Evolutionary conservation across 2,888 invertebrate species (phyloP), one percentile per base, ranked within the genome.

Genomic region (Synanthedon vespiformis): DNA sequence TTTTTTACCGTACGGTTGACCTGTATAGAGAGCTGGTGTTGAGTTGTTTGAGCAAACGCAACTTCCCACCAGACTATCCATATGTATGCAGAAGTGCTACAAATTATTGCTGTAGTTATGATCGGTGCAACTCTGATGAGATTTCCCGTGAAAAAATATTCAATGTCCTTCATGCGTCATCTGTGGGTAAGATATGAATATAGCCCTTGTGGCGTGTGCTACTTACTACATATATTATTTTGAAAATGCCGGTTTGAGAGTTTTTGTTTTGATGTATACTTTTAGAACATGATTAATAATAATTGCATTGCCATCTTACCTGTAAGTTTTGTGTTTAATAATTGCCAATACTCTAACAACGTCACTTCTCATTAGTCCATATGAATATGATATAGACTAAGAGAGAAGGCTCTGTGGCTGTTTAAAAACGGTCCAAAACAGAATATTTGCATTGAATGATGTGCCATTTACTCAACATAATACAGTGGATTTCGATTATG

Each of bases 31-130:
- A 72, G 77, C 74, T 83, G 81, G 72, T 69, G 66, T 87, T 90
- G 89, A 88, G 90, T 89, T 90, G 88, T 88, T 77, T 82, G 85
- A 77, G 74, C 77, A 77, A 72, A 75, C 74, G 72, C 70, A 86
- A 88, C 70, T 88, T 90, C 72, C 90, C 90, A 74, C 90, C 89
- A 62, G 89, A 77, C 61, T 70, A 77, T 64, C 83, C 85, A 66
- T 63, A 78, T 69, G 61, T 70, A 69, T 87, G 86, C 81, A 73
- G 75, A 74, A 67, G 68, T 56, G 62, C 72, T 62, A 72, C 75
- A 71, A 70, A 70, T 65, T 80, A 77, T 78, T 87, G 86, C 84
- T 87, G 86, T 81, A 69, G 70, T 57, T 77, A 67, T 55, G 78
- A 82, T 75, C 71, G 74, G 70, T 87, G 86, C 85, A 86, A 86